Evolutionary conservation across 2,113 vertebrate genomes (phyloP), one percentile per base, ranked within the genome.

Genomic region (Atractosteus spatula): DNA sequence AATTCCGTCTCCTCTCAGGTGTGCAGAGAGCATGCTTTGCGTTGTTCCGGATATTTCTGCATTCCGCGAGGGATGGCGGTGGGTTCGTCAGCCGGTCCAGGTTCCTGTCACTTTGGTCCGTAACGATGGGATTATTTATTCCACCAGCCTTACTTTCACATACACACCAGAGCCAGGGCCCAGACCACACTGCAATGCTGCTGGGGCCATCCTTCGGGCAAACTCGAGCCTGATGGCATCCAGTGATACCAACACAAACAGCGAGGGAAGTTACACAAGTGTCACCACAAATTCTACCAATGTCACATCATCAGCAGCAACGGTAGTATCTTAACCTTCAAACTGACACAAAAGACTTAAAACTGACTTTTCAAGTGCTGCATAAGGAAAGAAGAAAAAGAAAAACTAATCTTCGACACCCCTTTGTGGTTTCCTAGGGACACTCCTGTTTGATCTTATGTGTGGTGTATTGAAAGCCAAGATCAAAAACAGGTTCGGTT

Each of bases 31-130:
- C 85, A 99, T 99, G 96, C 91, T 99, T 7, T 99, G 97, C 67
- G 97, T 99, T 44, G 97, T 98, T 78, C 96, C 97, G 44, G 97
- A 99, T 89, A 99, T 99, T 90, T 99, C 97, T 3, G 97, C 97
- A 16, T 99, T 99, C 92, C 96, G 97, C 77, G 96, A 99, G 92
- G 97, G 97, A 12, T 99, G 97, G 97, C 88, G 96, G 80, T 99
- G 97, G 97, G 97, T 99, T 74, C 92, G 97, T 62, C 97, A 99
- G 85, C 97, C 97, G 47, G 97, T 99, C 69, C 97, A 99, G 88
- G 97, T 99, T 70, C 97, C 97, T 76, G 97, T 99, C 81, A 99
- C 97, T 81, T 93, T 99, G 93, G 97, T 99, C 79, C 91, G 97
- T 72, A 97, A 95, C 3, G 97, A 99, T 80, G 97, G 97, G 81